Evolutionary conservation across 2,797 vertebrate species (phyloP).

Genomic region (Pangasius krempfi): DNA sequence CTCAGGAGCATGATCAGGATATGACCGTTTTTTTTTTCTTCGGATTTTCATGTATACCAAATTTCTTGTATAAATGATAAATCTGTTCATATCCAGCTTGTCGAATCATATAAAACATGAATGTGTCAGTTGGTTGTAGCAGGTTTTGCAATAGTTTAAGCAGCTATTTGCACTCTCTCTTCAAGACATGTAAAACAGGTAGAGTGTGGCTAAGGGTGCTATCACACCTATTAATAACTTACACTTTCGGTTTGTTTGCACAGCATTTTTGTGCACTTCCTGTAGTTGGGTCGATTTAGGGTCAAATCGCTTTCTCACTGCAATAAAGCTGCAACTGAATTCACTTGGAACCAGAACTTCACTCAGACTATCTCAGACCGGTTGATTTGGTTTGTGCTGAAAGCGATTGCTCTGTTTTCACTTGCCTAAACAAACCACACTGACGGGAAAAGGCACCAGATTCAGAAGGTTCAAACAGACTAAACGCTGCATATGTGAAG

Average conservation of each 20-base stretch:
- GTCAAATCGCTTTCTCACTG: not conserved
- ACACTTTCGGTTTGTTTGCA: not conserved
- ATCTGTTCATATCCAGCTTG: not conserved
- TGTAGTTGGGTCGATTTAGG: not conserved
- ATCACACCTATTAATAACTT: not conserved
- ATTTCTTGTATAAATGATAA: not conserved
- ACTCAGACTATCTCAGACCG: not conserved
- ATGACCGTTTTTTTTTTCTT: not conserved
- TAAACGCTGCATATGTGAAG: not conserved
- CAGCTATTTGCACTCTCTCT: not conserved
- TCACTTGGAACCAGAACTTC: not conserved
- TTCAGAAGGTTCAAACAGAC: not conserved
- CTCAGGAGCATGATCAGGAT: not conserved
- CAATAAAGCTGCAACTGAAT: not conserved
- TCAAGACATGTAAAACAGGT: not conserved
- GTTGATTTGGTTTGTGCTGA: not conserved
- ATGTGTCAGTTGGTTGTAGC: not conserved
- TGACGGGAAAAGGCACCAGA: not conserved
- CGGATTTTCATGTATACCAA: not conserved
- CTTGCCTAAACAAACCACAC: not conserved
- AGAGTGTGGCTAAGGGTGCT: not conserved
- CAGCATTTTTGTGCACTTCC: not conserved
- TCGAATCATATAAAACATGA: not conserved
- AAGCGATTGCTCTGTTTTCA: not conserved
- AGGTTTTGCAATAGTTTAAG: not conserved